A percentile compares a stretch with the other conserved stretches of the same genome.
These are phyloP conservation scores for Phenganax subtilis DNA, from an alignment of 92 coral and sea anemone genomes.

Conservation along the genomic window DNA sequence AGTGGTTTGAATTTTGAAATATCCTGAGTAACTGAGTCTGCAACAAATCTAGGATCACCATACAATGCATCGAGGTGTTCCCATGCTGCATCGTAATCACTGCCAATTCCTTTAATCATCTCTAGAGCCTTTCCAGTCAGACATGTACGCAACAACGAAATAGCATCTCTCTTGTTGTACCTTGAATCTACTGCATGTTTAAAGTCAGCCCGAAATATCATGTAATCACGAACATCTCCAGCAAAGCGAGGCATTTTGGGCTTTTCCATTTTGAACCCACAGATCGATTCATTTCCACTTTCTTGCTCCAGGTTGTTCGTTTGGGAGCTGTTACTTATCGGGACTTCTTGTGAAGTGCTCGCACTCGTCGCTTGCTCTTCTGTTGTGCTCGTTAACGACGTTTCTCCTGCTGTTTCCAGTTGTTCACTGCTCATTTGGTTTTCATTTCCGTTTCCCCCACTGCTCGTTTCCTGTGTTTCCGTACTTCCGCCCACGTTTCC, in stretches of 20 bases:
- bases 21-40: slow-evolving; percentile 41
- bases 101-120: slow-evolving; percentile 46
- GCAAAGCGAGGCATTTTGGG: slow-evolving; percentile 30
- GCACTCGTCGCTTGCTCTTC: too few relatives aligned
- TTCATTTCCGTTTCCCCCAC: not conserved
- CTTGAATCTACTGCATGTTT: slow-evolving; percentile 44
- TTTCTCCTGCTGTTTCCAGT: not conserved
- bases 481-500: not conserved
- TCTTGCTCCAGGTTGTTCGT: not conserved
- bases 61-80: slow-evolving; percentile 35
- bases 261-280: slow-evolving; percentile 47
- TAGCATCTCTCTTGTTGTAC: slow-evolving; percentile 45
- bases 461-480: not conserved
- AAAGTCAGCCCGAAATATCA: slow-evolving; percentile 23
- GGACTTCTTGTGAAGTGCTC: not conserved
- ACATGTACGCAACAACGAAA: slow-evolving; percentile 36
- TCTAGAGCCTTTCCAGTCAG: slow-evolving; percentile 43
- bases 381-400: not conserved
- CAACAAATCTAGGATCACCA: slow-evolving; percentile 22
- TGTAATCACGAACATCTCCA: slow-evolving; percentile 53
- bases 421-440: not conserved
- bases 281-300: not conserved
- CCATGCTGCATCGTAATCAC: slow-evolving; percentile 44
- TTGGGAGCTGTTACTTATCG: not conserved
- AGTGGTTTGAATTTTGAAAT: slow-evolving; percentile 28